Evolutionary conservation across 1,140 invertebrate genomes (phyloP).

Genomic region (Oreohelix idahoensis): DNA sequence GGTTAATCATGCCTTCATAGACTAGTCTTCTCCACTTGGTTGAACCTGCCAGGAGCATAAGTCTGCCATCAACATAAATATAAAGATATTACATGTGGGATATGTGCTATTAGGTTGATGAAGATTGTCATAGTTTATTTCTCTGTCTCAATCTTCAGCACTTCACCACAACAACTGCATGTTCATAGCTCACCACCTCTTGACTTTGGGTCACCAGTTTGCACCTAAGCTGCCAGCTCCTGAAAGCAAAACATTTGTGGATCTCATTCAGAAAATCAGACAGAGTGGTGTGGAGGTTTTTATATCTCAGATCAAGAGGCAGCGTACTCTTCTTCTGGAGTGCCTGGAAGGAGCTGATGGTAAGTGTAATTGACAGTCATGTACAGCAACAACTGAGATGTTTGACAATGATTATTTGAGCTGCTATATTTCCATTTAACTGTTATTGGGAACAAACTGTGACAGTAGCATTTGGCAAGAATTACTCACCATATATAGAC

Average conservation of each 20-base stretch:
- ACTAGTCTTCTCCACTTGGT: too few species aligned
- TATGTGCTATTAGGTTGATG: too few species aligned
- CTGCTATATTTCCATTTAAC: too few species aligned
- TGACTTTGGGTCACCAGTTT: conserved; percentile 78
- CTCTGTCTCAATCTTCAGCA: conserved; percentile 76
- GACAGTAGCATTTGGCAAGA: too few species aligned
- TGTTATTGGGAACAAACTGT: too few species aligned
- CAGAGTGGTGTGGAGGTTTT: conserved; percentile 81
- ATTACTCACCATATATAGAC: too few species aligned
- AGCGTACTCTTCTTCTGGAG: conserved; percentile 81
- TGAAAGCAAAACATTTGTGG: conserved; percentile 76
- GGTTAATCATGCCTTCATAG: too few species aligned
- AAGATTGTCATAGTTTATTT: neutral
- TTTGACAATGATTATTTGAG: too few species aligned
- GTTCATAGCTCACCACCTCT: conserved; percentile 85
- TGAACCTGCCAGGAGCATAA: too few species aligned
- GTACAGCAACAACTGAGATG: too few species aligned
- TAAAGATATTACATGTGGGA: too few species aligned
- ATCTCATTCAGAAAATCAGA: conserved; percentile 79
- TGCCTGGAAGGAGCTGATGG: conserved; percentile 79
- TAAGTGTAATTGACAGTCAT: conserved; percentile 78
- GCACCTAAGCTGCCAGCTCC: conserved; percentile 72
- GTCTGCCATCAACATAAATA: too few species aligned
- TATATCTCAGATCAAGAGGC: conserved; percentile 81
- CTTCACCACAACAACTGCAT: conserved; percentile 94